Conservation (phyloP, 2,888 invertebrate species). For the Eristalis pertinax region DNA sequence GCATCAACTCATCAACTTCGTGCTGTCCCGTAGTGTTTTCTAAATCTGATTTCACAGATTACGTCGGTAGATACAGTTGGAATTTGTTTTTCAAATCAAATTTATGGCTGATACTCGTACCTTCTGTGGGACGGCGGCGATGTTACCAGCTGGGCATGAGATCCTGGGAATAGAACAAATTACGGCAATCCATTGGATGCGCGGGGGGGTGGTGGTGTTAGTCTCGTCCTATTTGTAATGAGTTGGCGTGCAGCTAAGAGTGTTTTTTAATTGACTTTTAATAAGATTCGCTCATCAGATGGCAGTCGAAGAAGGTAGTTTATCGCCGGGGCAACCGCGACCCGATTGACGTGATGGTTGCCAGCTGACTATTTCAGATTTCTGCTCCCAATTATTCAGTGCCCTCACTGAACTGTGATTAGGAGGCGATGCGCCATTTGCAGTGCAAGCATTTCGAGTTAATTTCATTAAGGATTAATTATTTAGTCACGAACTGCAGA, state of each 20-base stretch:
- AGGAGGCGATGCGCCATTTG: background rate
- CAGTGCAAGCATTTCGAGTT: background rate
- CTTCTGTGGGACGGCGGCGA: background rate
- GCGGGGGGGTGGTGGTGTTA: background rate
- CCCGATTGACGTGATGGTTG: background rate
- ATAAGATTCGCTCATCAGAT: conserved; percentile 48
- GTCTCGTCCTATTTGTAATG: conserved; percentile 50
- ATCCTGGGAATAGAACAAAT: conserved; percentile 20
- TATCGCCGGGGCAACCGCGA: conserved; percentile 26
- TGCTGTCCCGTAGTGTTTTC: conserved; percentile 12
- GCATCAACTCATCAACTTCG: conserved; percentile 41
- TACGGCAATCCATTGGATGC: conserved; percentile 19
- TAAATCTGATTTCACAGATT: conserved; percentile 44
- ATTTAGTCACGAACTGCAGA: conserved; percentile 1
- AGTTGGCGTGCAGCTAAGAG: conserved; percentile 64
- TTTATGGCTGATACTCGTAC: conserved; percentile 8
- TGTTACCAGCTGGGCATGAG: conserved; percentile 1
- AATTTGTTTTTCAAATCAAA: conserved; percentile 43
- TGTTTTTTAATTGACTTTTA: conserved; percentile 71
- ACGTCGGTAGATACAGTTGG: conserved; percentile 30
- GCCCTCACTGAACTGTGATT: background rate
- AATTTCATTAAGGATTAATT: conserved; percentile 44
- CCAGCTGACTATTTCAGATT: background rate
- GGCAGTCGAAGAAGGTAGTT: conserved; percentile 37
- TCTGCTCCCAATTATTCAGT: conserved; percentile 36